These are phyloP conservation scores for Discoglossus pictus DNA, from an alignment of 2,797 vertebrate genomes.

Conservation along the genomic window DNA sequence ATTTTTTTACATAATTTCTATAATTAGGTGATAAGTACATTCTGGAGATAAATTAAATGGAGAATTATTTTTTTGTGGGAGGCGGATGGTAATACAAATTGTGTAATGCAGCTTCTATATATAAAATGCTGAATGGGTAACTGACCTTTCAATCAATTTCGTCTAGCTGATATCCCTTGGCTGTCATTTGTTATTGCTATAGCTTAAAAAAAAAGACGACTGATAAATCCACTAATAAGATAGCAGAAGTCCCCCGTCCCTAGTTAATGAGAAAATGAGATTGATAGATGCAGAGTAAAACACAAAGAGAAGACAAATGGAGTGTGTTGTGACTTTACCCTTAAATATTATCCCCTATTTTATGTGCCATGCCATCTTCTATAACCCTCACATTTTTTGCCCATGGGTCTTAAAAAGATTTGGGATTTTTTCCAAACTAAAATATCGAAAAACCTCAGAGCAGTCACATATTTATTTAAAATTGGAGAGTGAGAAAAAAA, in stretches of 20 bases:
- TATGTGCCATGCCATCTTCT: no score
- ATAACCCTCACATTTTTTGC: no score
- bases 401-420: no score
- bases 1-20: constrained; percentile 1
- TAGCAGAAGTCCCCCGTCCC: constrained; percentile 19
- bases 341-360: no score
- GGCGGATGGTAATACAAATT: not conserved
- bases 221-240: constrained; percentile 12
- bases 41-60: not conserved
- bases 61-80: no score
- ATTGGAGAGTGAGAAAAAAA: no score
- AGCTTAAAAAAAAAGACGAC: not conserved
- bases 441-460: not conserved
- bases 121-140: constrained; percentile 1
- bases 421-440: no score
- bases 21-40: not conserved
- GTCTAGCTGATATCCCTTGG: constrained; percentile 1
- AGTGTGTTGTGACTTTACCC: not conserved
- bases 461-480: not conserved
- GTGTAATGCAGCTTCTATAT: not conserved
- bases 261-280: constrained; percentile 10
- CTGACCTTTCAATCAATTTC: not conserved
- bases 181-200: constrained; percentile 7
- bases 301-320: not conserved
- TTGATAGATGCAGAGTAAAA: constrained; percentile 9